Conservation (phyloP, 2,797 vertebrate genomes). For the Mallotus villosus region DNA sequence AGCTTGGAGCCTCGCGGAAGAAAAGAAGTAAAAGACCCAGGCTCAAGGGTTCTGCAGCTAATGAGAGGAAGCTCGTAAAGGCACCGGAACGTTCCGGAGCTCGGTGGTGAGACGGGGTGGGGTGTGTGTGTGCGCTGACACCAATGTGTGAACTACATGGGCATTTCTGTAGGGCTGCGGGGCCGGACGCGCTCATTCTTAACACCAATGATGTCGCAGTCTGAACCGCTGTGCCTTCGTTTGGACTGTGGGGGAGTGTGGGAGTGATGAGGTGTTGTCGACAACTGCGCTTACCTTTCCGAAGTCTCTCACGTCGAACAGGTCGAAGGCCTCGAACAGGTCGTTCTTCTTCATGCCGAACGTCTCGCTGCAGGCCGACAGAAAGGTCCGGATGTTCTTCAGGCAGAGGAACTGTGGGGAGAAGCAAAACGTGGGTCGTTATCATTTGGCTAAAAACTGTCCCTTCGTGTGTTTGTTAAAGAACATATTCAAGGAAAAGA, state of each 20-base stretch:
- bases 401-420: slow-evolving; percentile 90
- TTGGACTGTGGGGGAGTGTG: too few species aligned
- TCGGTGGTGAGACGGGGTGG: not conserved
- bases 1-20: slow-evolving; percentile 54
- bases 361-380: slow-evolving; percentile 83
- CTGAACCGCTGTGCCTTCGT: too few species aligned
- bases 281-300: slow-evolving; percentile 98
- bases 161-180: too few species aligned
- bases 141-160: not conserved
- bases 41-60: slow-evolving; percentile 52
- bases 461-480: too few species aligned
- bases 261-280: too few species aligned
- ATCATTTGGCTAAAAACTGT: not conserved
- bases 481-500: too few species aligned
- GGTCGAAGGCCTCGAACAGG: slow-evolving; percentile 96
- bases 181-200: too few species aligned
- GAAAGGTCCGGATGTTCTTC: slow-evolving; percentile 98
- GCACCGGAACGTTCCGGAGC: slow-evolving; percentile 45
- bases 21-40: slow-evolving; percentile 11
- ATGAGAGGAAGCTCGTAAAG: slow-evolving; percentile 58
- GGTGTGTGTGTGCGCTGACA: not conserved
- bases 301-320: slow-evolving; percentile 97
- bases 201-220: too few species aligned
- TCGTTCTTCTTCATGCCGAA: slow-evolving; percentile 97
- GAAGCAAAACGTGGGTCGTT: slow-evolving; percentile 24